These are phyloP conservation scores for Petrophora chlorosata DNA, from an alignment of 2,888 invertebrate species.

Conservation along the genomic window DNA sequence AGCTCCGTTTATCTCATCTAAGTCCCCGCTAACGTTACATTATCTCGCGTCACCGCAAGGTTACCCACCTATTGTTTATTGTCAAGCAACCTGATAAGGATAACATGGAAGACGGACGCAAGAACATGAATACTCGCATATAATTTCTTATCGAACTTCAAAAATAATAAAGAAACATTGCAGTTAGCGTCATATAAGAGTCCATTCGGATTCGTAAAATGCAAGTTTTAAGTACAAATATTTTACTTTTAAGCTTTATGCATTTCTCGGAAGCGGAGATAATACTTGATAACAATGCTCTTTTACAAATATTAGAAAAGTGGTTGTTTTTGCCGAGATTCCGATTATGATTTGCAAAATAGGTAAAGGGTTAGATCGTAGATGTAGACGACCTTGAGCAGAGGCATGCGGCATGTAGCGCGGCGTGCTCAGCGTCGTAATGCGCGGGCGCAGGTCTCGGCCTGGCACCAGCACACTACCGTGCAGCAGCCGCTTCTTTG, in stretches of 20 bases:
- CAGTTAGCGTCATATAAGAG: too few species aligned
- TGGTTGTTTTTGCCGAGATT: background rate
- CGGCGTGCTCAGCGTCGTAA: constrained; percentile 66
- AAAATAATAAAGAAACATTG: constrained; percentile 18
- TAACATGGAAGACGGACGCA: constrained; percentile 40
- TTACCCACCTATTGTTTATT: constrained; percentile 71
- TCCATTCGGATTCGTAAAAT: too few species aligned
- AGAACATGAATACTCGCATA: constrained; percentile 14
- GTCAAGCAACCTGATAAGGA: constrained; percentile 61
- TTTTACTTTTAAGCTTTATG: too few species aligned
- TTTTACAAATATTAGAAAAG: background rate
- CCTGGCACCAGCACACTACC: constrained; percentile 37
- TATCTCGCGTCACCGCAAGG: constrained; percentile 63
- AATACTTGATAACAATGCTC: background rate
- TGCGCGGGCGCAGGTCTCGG: constrained; percentile 50
- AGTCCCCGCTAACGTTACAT: constrained; percentile 40
- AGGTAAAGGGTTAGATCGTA: constrained; percentile 19
- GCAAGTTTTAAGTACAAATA: too few species aligned
- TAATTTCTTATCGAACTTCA: constrained; percentile 30
- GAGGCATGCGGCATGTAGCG: constrained; percentile 54
- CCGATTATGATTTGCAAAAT: constrained; percentile 20
- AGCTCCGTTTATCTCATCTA: constrained; percentile 50
- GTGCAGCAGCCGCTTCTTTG: constrained; percentile 51
- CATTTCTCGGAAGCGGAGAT: background rate
- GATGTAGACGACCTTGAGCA: constrained; percentile 60